A percentile compares a stretch with the other conserved stretches of the same genome.
Evolutionary conservation across 2,888 invertebrate genomes (phyloP).

Genomic region (Heliconius ismenius): DNA sequence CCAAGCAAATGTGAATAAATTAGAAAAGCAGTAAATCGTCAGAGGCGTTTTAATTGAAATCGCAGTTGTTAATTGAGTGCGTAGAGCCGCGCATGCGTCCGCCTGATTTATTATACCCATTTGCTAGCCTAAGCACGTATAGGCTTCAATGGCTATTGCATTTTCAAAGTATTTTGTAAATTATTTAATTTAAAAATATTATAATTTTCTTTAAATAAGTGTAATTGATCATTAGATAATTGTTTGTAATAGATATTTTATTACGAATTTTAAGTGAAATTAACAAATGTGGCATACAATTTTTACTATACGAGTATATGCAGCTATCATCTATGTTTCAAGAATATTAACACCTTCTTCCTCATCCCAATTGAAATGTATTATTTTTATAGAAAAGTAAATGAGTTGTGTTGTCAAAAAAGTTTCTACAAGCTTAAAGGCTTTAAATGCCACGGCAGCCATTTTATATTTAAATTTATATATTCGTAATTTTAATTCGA

Average conservation of each 20-base stretch:
- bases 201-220: not conserved
- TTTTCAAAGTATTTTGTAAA: slow-evolving; percentile 38
- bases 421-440: not conserved
- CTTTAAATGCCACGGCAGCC: not conserved
- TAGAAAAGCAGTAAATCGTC: slow-evolving; percentile 71
- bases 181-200: slow-evolving; percentile 35
- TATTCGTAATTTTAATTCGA: slow-evolving; percentile 1
- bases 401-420: not conserved
- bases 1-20: slow-evolving; percentile 68
- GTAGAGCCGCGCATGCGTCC: slow-evolving; percentile 68
- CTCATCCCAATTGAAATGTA: not conserved
- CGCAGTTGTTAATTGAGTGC: slow-evolving; percentile 74
- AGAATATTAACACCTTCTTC: too few species aligned
- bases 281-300: too few species aligned
- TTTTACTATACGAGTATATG: too few species aligned
- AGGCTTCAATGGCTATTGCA: slow-evolving; percentile 45
- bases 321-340: too few species aligned
- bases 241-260: not conserved
- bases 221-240: not conserved
- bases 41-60: slow-evolving; percentile 80
- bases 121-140: slow-evolving; percentile 61
- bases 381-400: not conserved
- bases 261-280: too few species aligned
- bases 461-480: not conserved
- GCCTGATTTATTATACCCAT: slow-evolving; percentile 66